Evolutionary conservation across 2,797 vertebrate genomes (phyloP).

Genomic region (Parauchenoglanis punctatus): DNA sequence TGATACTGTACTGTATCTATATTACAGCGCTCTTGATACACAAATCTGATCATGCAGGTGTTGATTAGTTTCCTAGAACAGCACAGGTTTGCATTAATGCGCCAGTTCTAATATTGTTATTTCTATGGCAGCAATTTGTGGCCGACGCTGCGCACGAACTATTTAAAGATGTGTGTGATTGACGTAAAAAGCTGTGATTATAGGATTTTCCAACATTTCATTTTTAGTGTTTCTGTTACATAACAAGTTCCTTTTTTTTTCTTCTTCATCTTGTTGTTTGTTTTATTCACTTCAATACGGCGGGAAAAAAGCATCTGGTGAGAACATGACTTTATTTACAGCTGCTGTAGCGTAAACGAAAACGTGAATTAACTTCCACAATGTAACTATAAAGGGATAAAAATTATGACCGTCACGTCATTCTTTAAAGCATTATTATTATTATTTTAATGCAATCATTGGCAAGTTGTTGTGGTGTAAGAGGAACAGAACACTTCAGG

Average conservation of each 20-base stretch:
- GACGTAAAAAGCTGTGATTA: neutral
- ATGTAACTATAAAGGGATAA: neutral
- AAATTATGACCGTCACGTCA: neutral
- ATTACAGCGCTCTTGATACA: neutral
- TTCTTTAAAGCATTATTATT: neutral
- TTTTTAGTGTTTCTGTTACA: neutral
- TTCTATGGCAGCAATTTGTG: no score
- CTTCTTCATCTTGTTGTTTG: neutral
- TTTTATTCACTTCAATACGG: neutral
- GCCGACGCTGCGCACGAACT: neutral
- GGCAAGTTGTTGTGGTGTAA: neutral
- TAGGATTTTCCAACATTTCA: neutral
- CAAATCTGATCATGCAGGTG: neutral
- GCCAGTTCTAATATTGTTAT: neutral
- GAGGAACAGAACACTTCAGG: neutral
- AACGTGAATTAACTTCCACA: neutral
- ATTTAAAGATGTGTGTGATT: no score
- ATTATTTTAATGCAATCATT: no score
- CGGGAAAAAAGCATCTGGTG: neutral
- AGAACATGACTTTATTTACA: neutral
- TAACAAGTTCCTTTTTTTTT: neutral
- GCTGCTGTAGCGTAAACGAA: neutral
- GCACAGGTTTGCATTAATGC: no score
- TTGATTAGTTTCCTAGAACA: neutral
- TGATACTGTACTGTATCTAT: neutral